Evolutionary conservation across 2,888 invertebrate species (phyloP).

Genomic region (Habroteleia sp.): DNA sequence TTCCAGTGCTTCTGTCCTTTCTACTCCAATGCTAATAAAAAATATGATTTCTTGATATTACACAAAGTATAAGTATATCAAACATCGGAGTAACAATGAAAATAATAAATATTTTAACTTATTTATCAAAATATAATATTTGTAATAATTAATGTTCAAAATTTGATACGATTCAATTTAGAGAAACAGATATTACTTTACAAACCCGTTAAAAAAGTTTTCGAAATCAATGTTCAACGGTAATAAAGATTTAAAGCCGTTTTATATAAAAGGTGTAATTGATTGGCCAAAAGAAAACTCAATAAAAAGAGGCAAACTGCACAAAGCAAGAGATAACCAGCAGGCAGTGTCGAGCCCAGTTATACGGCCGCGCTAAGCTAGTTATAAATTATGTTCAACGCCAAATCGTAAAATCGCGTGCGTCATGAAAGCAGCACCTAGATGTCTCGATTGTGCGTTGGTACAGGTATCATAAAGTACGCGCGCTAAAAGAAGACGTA

Average conservation of each 20-base stretch:
- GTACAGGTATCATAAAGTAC: conserved; percentile 30
- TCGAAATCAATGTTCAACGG: background rate
- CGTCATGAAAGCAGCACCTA: conserved; percentile 71
- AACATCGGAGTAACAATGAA: no score
- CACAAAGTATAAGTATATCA: no score
- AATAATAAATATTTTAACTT: no score
- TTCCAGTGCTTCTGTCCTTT: no score
- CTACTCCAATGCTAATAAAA: no score
- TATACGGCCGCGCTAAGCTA: conserved; percentile 61
- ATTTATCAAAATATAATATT: no score
- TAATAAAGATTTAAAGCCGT: conserved; percentile 27
- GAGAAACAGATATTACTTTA: no score
- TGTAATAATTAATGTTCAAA: no score
- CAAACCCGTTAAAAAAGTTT: conserved; percentile 7
- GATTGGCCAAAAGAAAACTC: conserved; percentile 36
- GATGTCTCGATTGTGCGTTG: conserved; percentile 65
- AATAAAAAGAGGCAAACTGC: conserved; percentile 25
- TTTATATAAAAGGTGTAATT: conserved; percentile 24
- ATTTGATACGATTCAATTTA: no score
- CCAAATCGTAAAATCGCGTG: conserved; percentile 73
- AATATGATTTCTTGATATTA: no score
- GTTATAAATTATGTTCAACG: conserved; percentile 75
- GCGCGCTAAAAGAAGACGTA: conserved; percentile 33
- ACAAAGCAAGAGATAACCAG: conserved; percentile 28
- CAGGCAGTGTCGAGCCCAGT: conserved; percentile 8